These are phyloP conservation scores for Aricia artaxerxes DNA, from an alignment of 2,888 invertebrate genomes.

Conservation along the genomic window DNA sequence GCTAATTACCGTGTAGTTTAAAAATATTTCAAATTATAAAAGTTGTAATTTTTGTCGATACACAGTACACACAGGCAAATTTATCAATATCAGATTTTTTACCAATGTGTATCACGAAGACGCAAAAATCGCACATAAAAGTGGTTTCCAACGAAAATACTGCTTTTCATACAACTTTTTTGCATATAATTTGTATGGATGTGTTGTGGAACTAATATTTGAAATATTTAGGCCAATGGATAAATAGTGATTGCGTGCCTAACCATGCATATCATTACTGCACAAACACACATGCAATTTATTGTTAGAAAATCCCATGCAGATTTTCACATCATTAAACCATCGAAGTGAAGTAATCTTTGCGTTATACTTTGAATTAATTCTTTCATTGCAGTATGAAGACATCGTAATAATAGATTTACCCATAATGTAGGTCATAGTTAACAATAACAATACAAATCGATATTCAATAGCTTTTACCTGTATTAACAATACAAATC, in stretches of 20 bases:
- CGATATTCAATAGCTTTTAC: background rate
- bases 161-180: conserved; percentile 34
- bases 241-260: conserved; percentile 53
- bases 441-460: background rate
- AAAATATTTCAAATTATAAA: no score
- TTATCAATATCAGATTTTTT: background rate
- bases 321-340: conserved; percentile 12
- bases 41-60: no score
- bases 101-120: background rate
- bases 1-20: no score
- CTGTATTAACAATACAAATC: background rate
- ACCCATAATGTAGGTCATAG: background rate
- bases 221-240: conserved; percentile 50
- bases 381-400: background rate
- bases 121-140: background rate
- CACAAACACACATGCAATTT: conserved; percentile 43
- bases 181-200: conserved; percentile 35
- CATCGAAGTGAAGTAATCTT: background rate
- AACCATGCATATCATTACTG: conserved; percentile 54
- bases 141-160: background rate
- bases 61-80: background rate
- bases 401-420: background rate
- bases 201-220: conserved; percentile 41
- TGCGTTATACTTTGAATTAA: background rate
- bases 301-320: conserved; percentile 26